A percentile compares a stretch with the other conserved stretches of the same genome.
Conservation (phyloP, 2,797 vertebrate genomes). For the Takifugu rubripes region DNA sequence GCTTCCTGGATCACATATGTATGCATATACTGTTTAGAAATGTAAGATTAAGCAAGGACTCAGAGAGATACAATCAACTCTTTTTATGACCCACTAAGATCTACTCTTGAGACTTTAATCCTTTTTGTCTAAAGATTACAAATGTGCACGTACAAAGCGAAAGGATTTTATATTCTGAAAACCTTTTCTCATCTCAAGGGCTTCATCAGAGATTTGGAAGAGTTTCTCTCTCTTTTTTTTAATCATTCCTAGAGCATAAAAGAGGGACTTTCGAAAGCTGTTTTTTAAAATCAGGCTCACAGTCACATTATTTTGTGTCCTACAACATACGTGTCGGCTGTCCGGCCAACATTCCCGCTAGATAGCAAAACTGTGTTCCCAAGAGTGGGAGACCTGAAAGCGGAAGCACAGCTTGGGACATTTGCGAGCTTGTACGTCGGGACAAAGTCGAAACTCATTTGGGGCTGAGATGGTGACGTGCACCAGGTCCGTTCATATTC, state of each 20-base stretch:
- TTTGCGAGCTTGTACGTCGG: too few relatives aligned
- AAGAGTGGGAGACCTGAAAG: too few relatives aligned
- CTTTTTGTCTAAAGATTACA: constrained; percentile 41
- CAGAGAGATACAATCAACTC: constrained; percentile 18
- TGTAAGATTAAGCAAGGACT: constrained; percentile 23
- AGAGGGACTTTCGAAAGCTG: not conserved
- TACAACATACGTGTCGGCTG: too few relatives aligned
- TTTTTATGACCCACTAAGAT: constrained; percentile 14
- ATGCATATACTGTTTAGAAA: not conserved
- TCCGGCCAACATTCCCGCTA: too few relatives aligned
- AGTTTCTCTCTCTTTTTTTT: too few relatives aligned
- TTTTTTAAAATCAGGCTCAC: not conserved
- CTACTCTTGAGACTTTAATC: constrained; percentile 33
- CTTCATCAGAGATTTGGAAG: too few relatives aligned
- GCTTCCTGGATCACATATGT: too few relatives aligned
- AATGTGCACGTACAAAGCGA: not conserved
- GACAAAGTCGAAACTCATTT: too few relatives aligned
- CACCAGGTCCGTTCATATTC: too few relatives aligned
- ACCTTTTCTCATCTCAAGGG: constrained; percentile 1
- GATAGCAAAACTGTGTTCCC: too few relatives aligned
- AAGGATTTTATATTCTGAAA: not conserved
- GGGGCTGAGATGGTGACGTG: too few relatives aligned
- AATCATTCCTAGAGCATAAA: not conserved
- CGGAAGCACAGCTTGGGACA: too few relatives aligned
- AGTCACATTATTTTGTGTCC: not conserved